Conservation (phyloP, 2,888 invertebrate species). For the Drosophila subquinaria region DNA sequence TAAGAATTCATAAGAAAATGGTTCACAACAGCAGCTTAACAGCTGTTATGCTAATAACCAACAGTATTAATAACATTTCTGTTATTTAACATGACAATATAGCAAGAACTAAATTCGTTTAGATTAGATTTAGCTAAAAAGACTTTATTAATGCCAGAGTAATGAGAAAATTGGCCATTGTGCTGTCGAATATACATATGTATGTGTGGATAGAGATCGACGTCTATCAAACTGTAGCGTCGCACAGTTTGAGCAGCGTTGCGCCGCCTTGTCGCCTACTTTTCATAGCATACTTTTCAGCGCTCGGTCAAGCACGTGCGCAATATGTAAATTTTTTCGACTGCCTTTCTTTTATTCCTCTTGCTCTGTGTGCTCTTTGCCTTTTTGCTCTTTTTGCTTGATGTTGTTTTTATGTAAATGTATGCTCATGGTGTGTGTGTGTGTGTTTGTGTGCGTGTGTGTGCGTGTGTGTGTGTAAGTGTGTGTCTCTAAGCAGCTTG, state of each 20-base stretch:
- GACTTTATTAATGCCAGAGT: too few species aligned
- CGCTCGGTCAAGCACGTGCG: conserved; percentile 73
- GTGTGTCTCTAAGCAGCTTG: conserved; percentile 68
- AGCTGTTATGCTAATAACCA: too few species aligned
- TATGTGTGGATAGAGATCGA: conserved; percentile 21
- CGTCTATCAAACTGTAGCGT: conserved; percentile 20
- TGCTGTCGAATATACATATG: not conserved
- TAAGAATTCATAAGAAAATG: too few species aligned
- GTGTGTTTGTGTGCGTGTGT: conserved; percentile 31
- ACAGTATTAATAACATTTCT: too few species aligned
- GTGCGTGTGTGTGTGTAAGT: conserved; percentile 34
- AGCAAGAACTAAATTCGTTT: too few species aligned
- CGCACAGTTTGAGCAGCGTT: conserved; percentile 44
- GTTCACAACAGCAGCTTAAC: too few species aligned
- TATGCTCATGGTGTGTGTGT: conserved; percentile 15
- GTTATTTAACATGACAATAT: too few species aligned
- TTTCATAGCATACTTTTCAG: conserved; percentile 51
- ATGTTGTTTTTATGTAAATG: conserved; percentile 74
- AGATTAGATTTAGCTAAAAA: too few species aligned
- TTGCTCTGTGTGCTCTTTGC: conserved; percentile 16
- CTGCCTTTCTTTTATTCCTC: conserved; percentile 31
- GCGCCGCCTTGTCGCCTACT: conserved; percentile 66
- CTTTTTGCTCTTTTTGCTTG: conserved; percentile 61
- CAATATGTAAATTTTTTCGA: conserved; percentile 71
- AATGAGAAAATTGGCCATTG: not conserved